phyloP scores from a whole-genome alignment of 2,797 vertebrate genomes.

The Esox lucius region DNA sequence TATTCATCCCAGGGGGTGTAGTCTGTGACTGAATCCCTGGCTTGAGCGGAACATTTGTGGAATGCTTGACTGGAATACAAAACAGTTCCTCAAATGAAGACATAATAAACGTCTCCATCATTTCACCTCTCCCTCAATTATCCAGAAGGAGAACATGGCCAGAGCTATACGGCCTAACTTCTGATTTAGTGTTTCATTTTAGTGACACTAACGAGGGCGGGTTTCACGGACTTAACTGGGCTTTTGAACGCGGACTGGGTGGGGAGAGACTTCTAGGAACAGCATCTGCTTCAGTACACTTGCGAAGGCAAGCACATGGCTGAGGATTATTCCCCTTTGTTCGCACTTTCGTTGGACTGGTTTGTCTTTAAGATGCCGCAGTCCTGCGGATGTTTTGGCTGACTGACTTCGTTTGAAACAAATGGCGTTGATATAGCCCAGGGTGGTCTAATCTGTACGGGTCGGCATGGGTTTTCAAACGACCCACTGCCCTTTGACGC shows the following conservation, averaged over 20 bases:
- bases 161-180: not conserved
- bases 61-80: conserved; percentile 9
- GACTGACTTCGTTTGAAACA: no score
- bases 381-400: not conserved
- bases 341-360: not conserved
- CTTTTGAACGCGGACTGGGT: not conserved
- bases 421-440: no score
- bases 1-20: not conserved
- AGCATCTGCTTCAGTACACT: not conserved
- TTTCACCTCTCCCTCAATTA: not conserved
- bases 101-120: not conserved
- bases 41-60: not conserved
- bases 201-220: not conserved
- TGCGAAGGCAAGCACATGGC: not conserved
- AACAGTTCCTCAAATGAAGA: not conserved
- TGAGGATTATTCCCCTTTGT: not conserved
- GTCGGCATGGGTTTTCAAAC: no score
- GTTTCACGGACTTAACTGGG: not conserved
- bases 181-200: not conserved
- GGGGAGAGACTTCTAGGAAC: not conserved
- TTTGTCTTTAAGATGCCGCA: not conserved
- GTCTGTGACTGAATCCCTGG: conserved; percentile 2
- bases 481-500: no score
- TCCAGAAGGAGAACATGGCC: not conserved
- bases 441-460: no score